Conservation (phyloP, 2,113 vertebrate species). For the Neodon shergylaensis region DNA sequence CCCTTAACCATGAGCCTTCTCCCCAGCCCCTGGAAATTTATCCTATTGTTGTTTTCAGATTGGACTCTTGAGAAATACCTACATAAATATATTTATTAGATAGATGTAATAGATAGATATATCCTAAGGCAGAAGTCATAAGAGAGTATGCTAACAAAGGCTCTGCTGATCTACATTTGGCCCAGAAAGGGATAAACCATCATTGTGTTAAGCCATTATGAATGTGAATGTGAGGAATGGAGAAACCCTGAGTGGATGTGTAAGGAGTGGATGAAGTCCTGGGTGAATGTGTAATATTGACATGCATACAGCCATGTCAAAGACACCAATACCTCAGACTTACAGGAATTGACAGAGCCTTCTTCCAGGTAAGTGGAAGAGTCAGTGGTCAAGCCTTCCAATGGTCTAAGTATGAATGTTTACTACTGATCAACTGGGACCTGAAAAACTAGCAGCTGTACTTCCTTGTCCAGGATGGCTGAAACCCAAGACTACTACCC, state of each 20-base stretch:
- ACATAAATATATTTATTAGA: neutral
- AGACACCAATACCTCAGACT: neutral
- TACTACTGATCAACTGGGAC: neutral
- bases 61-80: conserved; percentile 11
- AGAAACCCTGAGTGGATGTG: too few species aligned
- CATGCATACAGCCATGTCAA: too few species aligned
- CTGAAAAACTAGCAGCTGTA: neutral
- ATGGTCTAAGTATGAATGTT: neutral
- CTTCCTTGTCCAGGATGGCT: neutral
- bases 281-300: too few species aligned
- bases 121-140: too few species aligned
- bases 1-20: neutral
- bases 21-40: neutral
- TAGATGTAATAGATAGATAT: too few species aligned
- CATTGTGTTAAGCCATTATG: too few species aligned
- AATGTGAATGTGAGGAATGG: too few species aligned
- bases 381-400: neutral
- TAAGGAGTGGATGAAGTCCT: too few species aligned
- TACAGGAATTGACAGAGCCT: neutral
- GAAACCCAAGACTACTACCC: neutral
- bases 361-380: neutral
- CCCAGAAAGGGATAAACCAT: too few species aligned
- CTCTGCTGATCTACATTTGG: too few species aligned
- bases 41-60: neutral
- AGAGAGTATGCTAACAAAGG: too few species aligned